A percentile compares a stretch with the other conserved stretches of the same genome.
phyloP scores from a whole-genome alignment of 2,888 invertebrate genomes.

The Chrysolina oricalcia region DNA sequence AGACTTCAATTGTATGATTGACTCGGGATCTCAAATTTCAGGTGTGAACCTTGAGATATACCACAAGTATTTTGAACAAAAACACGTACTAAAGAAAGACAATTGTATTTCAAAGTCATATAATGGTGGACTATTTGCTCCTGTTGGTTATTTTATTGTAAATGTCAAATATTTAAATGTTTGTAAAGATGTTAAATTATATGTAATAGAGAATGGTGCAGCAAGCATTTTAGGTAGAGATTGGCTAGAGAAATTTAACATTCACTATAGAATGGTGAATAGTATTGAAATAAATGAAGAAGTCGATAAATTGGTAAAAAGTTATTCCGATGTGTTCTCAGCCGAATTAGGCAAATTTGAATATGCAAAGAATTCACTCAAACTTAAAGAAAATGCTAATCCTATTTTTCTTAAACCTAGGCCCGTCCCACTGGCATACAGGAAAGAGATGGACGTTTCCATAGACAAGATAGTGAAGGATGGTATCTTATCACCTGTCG shows the following conservation, averaged over 20 bases:
- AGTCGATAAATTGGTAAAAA: neutral
- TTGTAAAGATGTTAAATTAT: neutral
- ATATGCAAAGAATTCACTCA: neutral
- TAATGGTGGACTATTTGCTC: conserved; percentile 1
- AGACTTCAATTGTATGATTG: neutral
- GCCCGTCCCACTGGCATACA: neutral
- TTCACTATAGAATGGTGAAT: neutral
- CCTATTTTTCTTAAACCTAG: neutral
- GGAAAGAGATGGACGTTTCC: neutral
- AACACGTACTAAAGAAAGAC: neutral
- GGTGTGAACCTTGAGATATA: neutral
- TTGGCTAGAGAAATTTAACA: neutral
- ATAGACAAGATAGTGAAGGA: neutral
- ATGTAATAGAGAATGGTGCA: neutral
- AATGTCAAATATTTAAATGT: conserved; percentile 7
- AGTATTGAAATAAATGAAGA: neutral
- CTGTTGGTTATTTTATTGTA: neutral
- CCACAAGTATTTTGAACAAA: neutral
- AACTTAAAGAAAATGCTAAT: neutral
- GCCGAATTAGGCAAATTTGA: neutral
- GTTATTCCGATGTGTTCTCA: neutral
- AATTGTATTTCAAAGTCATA: neutral
- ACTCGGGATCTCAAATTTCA: neutral
- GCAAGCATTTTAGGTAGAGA: conserved; percentile 1
- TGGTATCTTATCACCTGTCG: neutral